Percentiles rank a stretch among this genome's conserved stretches.
phyloP scores from a whole-genome alignment of 2,888 invertebrate genomes.

The Trachelus troglodyta region DNA sequence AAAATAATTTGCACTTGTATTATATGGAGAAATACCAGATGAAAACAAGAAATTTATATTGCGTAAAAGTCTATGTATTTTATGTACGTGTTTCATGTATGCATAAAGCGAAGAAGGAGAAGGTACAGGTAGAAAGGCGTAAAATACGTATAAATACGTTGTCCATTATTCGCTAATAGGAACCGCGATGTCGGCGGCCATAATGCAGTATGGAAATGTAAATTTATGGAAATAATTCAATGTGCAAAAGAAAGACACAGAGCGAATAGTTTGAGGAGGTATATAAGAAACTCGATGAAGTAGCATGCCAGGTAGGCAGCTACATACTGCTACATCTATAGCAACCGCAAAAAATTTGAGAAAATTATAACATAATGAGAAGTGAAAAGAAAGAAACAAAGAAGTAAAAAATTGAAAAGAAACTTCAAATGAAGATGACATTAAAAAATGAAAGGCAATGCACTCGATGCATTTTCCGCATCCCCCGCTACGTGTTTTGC shows the following conservation, averaged over 20 bases:
- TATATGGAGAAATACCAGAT: not conserved
- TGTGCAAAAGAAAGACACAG: not conserved
- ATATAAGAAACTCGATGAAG: not conserved
- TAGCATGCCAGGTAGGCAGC: not conserved
- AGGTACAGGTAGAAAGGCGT: not conserved
- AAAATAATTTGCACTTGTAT: not conserved
- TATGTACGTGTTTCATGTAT: conserved; percentile 7
- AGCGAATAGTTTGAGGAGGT: not conserved
- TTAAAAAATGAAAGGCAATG: not conserved
- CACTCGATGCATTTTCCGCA: not conserved
- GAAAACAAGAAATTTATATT: conserved; percentile 17
- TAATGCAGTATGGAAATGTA: conserved; percentile 47
- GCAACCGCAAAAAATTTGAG: not conserved
- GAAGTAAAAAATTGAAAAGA: not conserved
- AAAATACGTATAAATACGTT: conserved; percentile 9
- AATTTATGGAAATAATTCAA: conserved; percentile 53
- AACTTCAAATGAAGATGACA: not conserved
- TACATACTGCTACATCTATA: not conserved
- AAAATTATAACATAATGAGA: not conserved
- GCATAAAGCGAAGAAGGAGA: not conserved
- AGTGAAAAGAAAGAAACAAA: not conserved
- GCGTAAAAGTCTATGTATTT: conserved; percentile 13
- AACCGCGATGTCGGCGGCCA: conserved; percentile 4
- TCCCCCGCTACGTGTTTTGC: not conserved
- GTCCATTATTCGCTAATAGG: conserved; percentile 23